Evolutionary conservation across 1,140 invertebrate genomes (phyloP), one percentile per base, ranked within the genome.

Genomic region (Ips nitidus): DNA sequence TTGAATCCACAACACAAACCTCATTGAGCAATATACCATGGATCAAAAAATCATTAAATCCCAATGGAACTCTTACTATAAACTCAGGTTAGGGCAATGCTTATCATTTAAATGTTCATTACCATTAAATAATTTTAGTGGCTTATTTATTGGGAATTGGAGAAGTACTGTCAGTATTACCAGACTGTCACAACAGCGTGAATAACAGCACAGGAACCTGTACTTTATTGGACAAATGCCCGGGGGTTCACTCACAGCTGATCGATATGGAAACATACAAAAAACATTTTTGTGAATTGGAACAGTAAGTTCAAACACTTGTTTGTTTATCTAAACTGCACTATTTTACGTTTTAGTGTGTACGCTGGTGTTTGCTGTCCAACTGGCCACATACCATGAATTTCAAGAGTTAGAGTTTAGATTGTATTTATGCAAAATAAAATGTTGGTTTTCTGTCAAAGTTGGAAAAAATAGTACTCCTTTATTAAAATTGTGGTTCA

Each of bases 141-240:
- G 3, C 22, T 50, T 50, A 50, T 3, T 1, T 22, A 2, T 55
- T 55, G 52, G 52, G 52, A 55, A 1, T 55, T 8, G 37, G 37
- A 36, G n/a, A 55, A 55, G 37, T 37, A 22, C 7, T 55, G 37
- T 36, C 52, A 5, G 37, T 2, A 2, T 37, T 36, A 6, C 52
- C 52, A 8, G 45, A 50, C 8, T 67, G 42, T 37, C 52, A 47
- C 6, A 67, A 58, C n/a, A 42, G 39, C 41, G 4, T 62, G 2
- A 8, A 52, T 45, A 73, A 71, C 59, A 53, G 42, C 6, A 62
- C 68, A 7, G 75, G 75, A 60, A 38, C 60, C 8, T 78, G 77
- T 61, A 72, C 70, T n/a, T 59, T 76, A 1, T 22, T 78, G 2
- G 53, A 73, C 42, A 65, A 77, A 40, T 77, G 75, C 58, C 68